A percentile compares a stretch with the other conserved stretches of the same genome.
Evolutionary conservation across 2,888 invertebrate species (phyloP).

Genomic region (Cacoxenus indagator): DNA sequence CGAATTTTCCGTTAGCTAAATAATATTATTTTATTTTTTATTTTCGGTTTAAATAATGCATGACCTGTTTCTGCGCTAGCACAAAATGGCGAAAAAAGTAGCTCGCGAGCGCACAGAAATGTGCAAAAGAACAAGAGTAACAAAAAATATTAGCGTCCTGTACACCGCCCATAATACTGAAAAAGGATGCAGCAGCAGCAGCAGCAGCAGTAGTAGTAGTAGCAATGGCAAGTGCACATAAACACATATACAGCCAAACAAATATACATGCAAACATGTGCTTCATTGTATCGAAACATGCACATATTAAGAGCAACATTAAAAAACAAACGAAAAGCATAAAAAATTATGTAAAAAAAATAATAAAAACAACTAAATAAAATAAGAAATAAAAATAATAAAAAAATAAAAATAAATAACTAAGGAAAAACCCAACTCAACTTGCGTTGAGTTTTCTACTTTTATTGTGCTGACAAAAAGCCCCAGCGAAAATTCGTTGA

Average conservation of each 20-base stretch:
- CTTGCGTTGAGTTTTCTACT: not conserved
- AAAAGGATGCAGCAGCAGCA: too few species aligned
- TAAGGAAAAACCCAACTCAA: not conserved
- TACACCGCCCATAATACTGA: too few species aligned
- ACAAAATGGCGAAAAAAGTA: not conserved
- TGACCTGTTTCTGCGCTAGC: slow-evolving; percentile 26
- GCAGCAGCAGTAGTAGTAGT: too few species aligned
- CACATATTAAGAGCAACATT: slow-evolving; percentile 16
- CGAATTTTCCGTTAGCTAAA: slow-evolving; percentile 26
- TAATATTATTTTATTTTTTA: slow-evolving; percentile 27
- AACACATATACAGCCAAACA: not conserved
- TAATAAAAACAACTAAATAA: not conserved
- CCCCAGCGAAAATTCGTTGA: not conserved
- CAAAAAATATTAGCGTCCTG: not conserved
- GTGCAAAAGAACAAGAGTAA: not conserved
- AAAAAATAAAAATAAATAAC: not conserved
- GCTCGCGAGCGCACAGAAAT: not conserved
- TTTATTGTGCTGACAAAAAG: not conserved
- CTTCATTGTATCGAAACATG: slow-evolving; percentile 11
- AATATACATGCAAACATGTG: not conserved
- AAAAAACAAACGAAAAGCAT: not conserved
- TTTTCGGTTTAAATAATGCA: slow-evolving; percentile 23
- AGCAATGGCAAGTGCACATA: too few species aligned
- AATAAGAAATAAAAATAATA: not conserved
- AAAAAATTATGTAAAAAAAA: not conserved